Evolutionary conservation across 2,888 invertebrate genomes (phyloP).

Genomic region (Dynastes grantii): DNA sequence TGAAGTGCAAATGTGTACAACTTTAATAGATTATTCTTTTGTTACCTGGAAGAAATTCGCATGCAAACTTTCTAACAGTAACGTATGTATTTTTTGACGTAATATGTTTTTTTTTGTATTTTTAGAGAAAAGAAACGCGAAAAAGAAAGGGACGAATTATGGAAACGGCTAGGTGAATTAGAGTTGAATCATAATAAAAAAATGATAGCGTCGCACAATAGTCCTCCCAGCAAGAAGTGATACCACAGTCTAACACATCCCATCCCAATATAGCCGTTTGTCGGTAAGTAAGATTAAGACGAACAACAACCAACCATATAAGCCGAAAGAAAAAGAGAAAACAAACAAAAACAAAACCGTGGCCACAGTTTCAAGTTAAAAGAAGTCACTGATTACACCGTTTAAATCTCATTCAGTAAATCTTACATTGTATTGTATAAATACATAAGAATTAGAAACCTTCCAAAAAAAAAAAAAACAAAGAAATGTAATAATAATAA

Average conservation of each 20-base stretch:
- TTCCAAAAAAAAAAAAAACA: slow-evolving; percentile 30
- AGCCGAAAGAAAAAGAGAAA: slow-evolving; percentile 32
- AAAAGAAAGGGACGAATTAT: slow-evolving; percentile 97
- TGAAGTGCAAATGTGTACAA: no score
- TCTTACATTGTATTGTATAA: slow-evolving; percentile 33
- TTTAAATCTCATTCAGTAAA: slow-evolving; percentile 43
- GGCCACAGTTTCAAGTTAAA: slow-evolving; percentile 36
- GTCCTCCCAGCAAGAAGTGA: slow-evolving; percentile 69
- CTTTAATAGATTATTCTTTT: no score
- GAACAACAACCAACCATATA: slow-evolving; percentile 33
- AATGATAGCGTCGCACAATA: slow-evolving; percentile 62
- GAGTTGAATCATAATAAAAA: slow-evolving; percentile 81
- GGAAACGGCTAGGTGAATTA: slow-evolving; percentile 95
- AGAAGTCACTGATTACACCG: slow-evolving; percentile 34
- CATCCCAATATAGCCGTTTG: slow-evolving; percentile 62
- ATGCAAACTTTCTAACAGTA: not conserved
- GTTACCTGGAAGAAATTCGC: no score
- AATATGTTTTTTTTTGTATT: slow-evolving; percentile 42
- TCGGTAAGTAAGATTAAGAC: slow-evolving; percentile 59
- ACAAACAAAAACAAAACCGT: slow-evolving; percentile 38
- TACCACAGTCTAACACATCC: slow-evolving; percentile 65
- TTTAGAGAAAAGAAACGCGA: slow-evolving; percentile 94
- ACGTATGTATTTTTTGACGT: no score
- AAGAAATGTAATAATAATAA: slow-evolving; percentile 46
- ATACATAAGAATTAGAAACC: slow-evolving; percentile 34